These are phyloP conservation scores for Channa argus DNA, from an alignment of 2,113 vertebrate genomes.

Conservation along the genomic window DNA sequence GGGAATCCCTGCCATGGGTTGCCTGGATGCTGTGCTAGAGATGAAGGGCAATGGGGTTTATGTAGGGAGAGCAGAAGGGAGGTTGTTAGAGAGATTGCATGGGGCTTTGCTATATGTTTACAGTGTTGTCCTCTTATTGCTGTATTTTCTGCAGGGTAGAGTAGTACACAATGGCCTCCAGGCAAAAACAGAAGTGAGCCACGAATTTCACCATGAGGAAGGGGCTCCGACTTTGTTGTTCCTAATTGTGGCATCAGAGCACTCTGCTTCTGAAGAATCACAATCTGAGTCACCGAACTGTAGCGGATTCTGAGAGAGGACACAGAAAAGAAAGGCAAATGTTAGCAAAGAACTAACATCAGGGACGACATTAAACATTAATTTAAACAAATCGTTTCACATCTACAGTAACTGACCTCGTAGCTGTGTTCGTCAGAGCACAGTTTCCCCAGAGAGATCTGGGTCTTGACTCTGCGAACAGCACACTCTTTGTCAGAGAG, in stretches of 20 bases:
- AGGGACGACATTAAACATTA: background rate
- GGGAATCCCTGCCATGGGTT: constrained; percentile 93
- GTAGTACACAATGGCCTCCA: constrained; percentile 59
- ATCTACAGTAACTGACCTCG: constrained; percentile 83
- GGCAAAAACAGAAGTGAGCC: constrained; percentile 47
- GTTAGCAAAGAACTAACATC: background rate
- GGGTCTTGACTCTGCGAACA: constrained; percentile 96
- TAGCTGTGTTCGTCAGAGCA: constrained; percentile 93
- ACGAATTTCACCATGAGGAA: constrained; percentile 91
- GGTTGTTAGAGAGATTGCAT: constrained; percentile 53
- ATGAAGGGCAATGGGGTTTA: constrained; percentile 20
- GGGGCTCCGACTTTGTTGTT: constrained; percentile 93
- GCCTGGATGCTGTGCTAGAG: constrained; percentile 86
- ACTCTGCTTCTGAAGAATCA: constrained; percentile 95
- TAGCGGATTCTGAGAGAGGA: constrained; percentile 87
- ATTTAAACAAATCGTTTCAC: background rate
- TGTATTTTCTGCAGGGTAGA: constrained; percentile 68
- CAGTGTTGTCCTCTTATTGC: constrained; percentile 74
- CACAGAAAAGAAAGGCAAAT: background rate
- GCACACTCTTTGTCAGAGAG: constrained; percentile 98
- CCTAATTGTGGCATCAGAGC: constrained; percentile 96
- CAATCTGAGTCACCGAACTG: constrained; percentile 95
- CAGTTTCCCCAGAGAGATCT: constrained; percentile 97
- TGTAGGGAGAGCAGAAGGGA: background rate
- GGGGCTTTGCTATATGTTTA: constrained; percentile 60